Conservation (phyloP, 1,140 invertebrate species). For the Drosophila lacteicornis region DNA sequence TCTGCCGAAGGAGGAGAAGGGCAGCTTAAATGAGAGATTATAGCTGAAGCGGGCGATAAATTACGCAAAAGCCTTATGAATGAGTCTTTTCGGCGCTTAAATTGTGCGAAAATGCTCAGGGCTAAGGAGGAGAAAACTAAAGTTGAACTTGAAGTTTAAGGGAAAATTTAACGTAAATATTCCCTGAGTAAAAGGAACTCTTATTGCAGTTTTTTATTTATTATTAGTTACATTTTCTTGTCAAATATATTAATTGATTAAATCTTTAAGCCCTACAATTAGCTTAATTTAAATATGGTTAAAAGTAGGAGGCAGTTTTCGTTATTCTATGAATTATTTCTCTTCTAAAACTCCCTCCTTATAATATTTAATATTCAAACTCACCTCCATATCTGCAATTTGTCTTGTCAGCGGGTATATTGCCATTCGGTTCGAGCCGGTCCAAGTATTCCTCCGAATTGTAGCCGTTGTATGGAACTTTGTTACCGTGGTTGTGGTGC, state of each 20-base stretch:
- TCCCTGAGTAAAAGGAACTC: accelerated
- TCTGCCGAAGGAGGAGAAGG: conserved; percentile 16
- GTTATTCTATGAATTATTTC: no score
- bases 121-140: neutral
- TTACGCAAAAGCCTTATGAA: conserved; percentile 77
- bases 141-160: neutral
- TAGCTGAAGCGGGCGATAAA: conserved; percentile 72
- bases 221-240: neutral
- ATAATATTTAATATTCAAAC: conserved; percentile 5
- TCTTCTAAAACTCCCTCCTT: neutral
- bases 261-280: neutral
- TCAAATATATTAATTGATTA: neutral
- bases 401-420: conserved; percentile 87
- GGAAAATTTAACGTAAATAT: neutral
- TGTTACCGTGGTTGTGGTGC: conserved; percentile 86
- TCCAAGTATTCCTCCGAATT: conserved; percentile 95
- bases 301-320: neutral
- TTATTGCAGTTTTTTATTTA: neutral
- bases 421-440: conserved; percentile 94
- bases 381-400: conserved; percentile 85
- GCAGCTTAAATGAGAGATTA: conserved; percentile 76
- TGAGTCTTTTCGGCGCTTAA: conserved; percentile 50
- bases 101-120: conserved; percentile 22
- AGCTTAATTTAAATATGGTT: neutral
- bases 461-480: conserved; percentile 94